Percentiles rank a stretch among this genome's conserved stretches.
Evolutionary conservation across 2,797 vertebrate species (phyloP).

Genomic region (Margarornis squamiger): DNA sequence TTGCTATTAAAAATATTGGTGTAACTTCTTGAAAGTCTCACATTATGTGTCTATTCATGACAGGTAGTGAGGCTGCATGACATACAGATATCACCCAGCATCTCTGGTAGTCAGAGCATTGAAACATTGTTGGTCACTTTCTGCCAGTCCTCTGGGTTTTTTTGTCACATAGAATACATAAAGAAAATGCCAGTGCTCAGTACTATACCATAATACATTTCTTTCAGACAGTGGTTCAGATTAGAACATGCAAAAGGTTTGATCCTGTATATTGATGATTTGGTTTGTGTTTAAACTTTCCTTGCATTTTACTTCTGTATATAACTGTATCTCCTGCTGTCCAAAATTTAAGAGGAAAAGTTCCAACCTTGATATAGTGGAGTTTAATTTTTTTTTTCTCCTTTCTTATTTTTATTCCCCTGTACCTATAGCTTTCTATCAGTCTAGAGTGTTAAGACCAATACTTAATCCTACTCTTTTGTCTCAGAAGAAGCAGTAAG

Average conservation of each 20-base stretch:
- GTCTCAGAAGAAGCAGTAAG: background rate
- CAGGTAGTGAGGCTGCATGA: background rate
- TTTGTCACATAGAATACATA: background rate
- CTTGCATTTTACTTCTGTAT: background rate
- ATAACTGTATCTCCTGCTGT: background rate
- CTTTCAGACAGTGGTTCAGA: background rate
- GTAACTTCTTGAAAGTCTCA: background rate
- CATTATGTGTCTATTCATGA: background rate
- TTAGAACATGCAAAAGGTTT: background rate
- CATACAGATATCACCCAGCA: background rate
- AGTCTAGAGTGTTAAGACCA: background rate
- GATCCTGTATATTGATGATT: background rate
- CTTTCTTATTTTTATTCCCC: fast-evolving
- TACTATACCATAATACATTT: background rate
- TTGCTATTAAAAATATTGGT: background rate
- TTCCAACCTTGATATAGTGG: background rate
- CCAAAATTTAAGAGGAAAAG: background rate
- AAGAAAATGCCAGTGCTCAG: background rate
- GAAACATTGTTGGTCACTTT: background rate
- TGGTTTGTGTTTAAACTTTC: background rate
- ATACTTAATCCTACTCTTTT: background rate
- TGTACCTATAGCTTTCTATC: background rate
- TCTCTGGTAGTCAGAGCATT: background rate
- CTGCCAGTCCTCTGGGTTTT: background rate
- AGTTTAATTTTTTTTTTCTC: background rate